Evolutionary conservation across 1,140 invertebrate genomes (phyloP), one percentile per base, ranked within the genome.

Genomic region (Magallana gigas): DNA sequence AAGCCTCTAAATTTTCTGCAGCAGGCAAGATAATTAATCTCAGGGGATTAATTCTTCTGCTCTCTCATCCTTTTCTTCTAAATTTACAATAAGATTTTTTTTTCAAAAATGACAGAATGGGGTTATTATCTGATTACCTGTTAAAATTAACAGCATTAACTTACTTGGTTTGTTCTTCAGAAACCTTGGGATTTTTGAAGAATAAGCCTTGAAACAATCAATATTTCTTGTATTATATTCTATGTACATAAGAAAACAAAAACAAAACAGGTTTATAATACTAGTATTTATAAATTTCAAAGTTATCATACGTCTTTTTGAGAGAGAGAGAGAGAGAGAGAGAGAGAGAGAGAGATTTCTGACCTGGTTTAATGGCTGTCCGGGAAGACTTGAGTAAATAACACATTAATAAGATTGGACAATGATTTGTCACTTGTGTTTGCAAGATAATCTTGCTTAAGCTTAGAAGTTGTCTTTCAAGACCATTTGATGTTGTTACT

Each of bases 401-500:
- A n/a, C 8, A 57, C 16, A 48, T 36, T 68, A 18, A 87, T 80
- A 57, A 87, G 29, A 29, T 60, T 82, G 18, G 85, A 82, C 57
- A 87, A 57, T 48, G 76, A 60, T 16, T 62, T 62, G 16, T 87
- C 85, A 23, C 14, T 82, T 14, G 57, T 60, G 12, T 82, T 12
- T 36, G 80, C 14, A 57, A 87, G 80, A 48, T 82, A 87, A 16
- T 57, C 29, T 36, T 62, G 23, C 56, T 87, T 87, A 8, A 87
- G 85, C 64, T 81, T 62, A 18, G 57, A 36, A 83, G 85, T 62
- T 87, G 85, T 56, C 85, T 16, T 57, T 87, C 85, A 48, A 87
- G 80, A 8, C 85, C 85, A 83, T 87, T 87, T 58, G 85, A 83
- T 82, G 85, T 87, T n/a, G 18, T 62, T 29, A 87, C 85, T 48